phyloP scores from a whole-genome alignment of 2,888 invertebrate genomes.

The Buathra laborator region DNA sequence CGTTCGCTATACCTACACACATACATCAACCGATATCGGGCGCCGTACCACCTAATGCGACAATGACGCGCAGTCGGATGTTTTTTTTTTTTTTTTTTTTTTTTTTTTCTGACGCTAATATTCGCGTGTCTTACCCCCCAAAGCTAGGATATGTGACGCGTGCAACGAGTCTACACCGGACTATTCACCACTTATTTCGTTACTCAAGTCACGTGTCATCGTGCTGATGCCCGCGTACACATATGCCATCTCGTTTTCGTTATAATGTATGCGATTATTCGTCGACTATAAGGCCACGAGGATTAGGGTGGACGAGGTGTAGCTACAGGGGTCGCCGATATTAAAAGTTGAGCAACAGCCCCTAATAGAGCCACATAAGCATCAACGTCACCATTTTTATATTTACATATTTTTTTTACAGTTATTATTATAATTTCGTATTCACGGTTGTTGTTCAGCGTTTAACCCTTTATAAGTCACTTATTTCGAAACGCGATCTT shows the following conservation, averaged over 20 bases:
- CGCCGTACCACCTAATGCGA: constrained; percentile 35
- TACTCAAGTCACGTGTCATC: constrained; percentile 64
- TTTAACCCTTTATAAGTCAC: no score
- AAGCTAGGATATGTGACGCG: constrained; percentile 37
- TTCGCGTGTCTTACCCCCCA: constrained; percentile 62
- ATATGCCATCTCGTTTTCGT: constrained; percentile 37
- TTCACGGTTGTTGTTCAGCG: no score
- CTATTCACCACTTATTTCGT: constrained; percentile 72
- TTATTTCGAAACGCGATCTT: no score
- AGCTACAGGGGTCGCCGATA: constrained; percentile 35
- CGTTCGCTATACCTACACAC: background rate
- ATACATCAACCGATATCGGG: constrained; percentile 38
- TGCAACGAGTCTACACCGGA: constrained; percentile 56
- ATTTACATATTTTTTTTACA: constrained; percentile 7
- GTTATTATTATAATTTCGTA: background rate
- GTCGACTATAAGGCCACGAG: constrained; percentile 44
- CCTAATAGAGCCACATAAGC: constrained; percentile 11
- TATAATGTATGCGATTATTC: constrained; percentile 45
- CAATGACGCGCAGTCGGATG: constrained; percentile 62
- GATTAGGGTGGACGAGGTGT: constrained; percentile 43
- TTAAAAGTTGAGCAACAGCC: constrained; percentile 12
- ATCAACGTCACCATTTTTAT: constrained; percentile 5
- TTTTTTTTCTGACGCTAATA: constrained; percentile 65
- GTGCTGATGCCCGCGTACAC: background rate
- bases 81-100: constrained; percentile 64